A percentile compares a stretch with the other conserved stretches of the same genome.
phyloP scores from a whole-genome alignment of 2,113 vertebrate species.

The Laticauda laticaudata region DNA sequence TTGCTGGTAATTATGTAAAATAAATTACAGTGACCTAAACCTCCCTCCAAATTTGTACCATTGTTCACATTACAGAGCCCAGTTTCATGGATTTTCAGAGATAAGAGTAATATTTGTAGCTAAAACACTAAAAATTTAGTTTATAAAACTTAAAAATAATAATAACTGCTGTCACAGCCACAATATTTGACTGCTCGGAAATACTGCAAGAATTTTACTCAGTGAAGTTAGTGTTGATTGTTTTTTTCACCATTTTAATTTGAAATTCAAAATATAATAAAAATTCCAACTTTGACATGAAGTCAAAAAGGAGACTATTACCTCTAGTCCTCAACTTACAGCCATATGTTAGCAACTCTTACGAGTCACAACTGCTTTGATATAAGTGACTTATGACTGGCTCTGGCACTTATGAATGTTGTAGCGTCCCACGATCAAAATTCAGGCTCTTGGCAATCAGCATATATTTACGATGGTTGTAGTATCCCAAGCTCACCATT shows the following conservation, averaged over 20 bases:
- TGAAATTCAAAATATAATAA: constrained; percentile 9
- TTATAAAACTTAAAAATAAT: not conserved
- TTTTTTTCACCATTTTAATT: not conserved
- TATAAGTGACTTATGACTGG: not conserved
- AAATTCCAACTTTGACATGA: not conserved
- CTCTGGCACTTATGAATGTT: not conserved
- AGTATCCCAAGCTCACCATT: too few species aligned
- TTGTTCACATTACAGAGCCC: not conserved
- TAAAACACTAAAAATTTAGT: not conserved
- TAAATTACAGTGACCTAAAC: not conserved
- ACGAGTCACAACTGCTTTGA: not conserved
- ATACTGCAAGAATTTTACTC: constrained; percentile 1
- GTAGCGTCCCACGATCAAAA: not conserved
- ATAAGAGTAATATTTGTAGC: not conserved
- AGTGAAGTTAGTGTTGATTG: not conserved
- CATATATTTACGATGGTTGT: too few species aligned
- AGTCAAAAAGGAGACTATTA: not conserved
- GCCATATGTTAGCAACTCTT: not conserved
- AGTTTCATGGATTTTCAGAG: not conserved
- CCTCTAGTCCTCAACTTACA: not conserved
- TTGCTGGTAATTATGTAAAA: not conserved
- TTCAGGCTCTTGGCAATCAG: too few species aligned
- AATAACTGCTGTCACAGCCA: not conserved
- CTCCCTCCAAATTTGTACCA: not conserved
- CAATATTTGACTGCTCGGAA: constrained; percentile 16